Percentiles rank a stretch among this genome's conserved stretches.
Evolutionary conservation across 2,888 invertebrate species (phyloP).

Genomic region (Andrena hattorfiana): DNA sequence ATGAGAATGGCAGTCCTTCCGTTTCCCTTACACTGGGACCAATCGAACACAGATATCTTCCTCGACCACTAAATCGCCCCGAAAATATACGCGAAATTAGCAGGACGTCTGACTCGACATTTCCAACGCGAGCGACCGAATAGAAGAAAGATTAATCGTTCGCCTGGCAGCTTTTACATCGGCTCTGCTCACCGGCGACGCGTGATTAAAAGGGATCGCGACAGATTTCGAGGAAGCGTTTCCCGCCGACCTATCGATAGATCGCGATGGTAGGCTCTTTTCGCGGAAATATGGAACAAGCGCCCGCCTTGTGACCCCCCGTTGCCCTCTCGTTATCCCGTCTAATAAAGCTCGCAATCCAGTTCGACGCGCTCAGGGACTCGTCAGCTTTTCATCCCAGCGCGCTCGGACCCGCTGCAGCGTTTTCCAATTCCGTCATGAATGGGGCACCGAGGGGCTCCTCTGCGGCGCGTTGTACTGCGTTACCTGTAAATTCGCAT

Average conservation of each 20-base stretch:
- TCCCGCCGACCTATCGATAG: slow-evolving; percentile 32
- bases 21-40: not conserved
- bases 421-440: slow-evolving; percentile 44
- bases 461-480: not conserved
- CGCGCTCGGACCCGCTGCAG: slow-evolving; percentile 10
- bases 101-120: slow-evolving; percentile 28
- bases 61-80: not conserved
- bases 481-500: slow-evolving; percentile 49
- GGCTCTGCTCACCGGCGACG: slow-evolving; percentile 17
- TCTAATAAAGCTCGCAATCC: slow-evolving; percentile 62
- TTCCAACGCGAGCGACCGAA: slow-evolving; percentile 17
- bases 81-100: slow-evolving; percentile 1
- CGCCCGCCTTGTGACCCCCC: slow-evolving; percentile 50
- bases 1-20: too few species aligned
- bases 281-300: slow-evolving; percentile 59
- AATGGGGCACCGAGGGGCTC: slow-evolving; percentile 2
- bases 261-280: slow-evolving; percentile 17
- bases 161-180: not conserved
- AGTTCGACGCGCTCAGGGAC: slow-evolving; percentile 40
- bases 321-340: slow-evolving; percentile 29
- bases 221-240: slow-evolving; percentile 45
- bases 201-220: slow-evolving; percentile 51
- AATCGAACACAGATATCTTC: slow-evolving; percentile 16
- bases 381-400: slow-evolving; percentile 52
- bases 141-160: slow-evolving; percentile 30